These are phyloP conservation scores for Aricia artaxerxes DNA, from an alignment of 2,888 invertebrate species.

Conservation along the genomic window DNA sequence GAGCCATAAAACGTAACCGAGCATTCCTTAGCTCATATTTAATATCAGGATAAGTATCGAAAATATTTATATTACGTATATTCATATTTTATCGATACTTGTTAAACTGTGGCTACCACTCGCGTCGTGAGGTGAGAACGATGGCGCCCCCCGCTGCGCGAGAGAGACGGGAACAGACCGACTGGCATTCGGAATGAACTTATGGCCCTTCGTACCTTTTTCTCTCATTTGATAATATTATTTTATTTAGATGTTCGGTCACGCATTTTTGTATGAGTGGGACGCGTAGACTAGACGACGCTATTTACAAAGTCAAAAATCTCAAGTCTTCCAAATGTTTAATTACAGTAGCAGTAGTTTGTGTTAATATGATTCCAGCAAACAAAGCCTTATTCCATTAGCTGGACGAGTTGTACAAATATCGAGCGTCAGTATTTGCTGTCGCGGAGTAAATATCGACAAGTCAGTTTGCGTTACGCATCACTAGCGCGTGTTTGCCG, in stretches of 20 bases:
- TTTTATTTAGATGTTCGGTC: constrained; percentile 65
- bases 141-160: constrained; percentile 77
- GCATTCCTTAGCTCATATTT: constrained; percentile 30
- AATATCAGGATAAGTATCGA: constrained; percentile 58
- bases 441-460: constrained; percentile 74
- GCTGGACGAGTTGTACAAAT: constrained; percentile 70
- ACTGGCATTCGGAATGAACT: constrained; percentile 78
- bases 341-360: constrained; percentile 66
- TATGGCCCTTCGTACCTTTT: constrained; percentile 70
- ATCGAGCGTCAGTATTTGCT: constrained; percentile 73
- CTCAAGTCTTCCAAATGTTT: constrained; percentile 42
- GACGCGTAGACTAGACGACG: background rate
- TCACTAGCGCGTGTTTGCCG: constrained; percentile 75
- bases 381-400: constrained; percentile 70
- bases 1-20: constrained; percentile 31
- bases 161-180: constrained; percentile 72
- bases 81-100: constrained; percentile 80
- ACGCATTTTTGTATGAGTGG: constrained; percentile 42
- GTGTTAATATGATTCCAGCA: constrained; percentile 64
- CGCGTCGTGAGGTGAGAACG: constrained; percentile 80
- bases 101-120: constrained; percentile 80
- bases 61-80: constrained; percentile 76
- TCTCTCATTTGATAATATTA: constrained; percentile 58
- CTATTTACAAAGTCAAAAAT: constrained; percentile 28
- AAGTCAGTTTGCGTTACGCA: constrained; percentile 78